These are phyloP conservation scores for Caenorhabditis sinica DNA, from an alignment of 2,888 invertebrate genomes.

Conservation along the genomic window DNA sequence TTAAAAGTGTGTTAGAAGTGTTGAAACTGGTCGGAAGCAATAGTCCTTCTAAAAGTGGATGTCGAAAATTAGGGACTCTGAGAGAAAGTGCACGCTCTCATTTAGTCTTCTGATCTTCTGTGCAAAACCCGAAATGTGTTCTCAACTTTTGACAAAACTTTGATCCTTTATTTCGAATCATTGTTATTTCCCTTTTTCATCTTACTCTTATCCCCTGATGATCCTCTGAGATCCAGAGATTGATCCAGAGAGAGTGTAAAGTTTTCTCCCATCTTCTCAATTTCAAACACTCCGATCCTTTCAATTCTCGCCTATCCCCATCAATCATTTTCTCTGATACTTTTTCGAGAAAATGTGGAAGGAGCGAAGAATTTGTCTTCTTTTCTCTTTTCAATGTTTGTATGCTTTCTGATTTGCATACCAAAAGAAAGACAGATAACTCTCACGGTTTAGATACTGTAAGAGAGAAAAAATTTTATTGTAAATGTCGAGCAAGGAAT, in stretches of 20 bases:
- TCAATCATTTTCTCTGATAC: slow-evolving; percentile 25
- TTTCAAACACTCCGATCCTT: background rate
- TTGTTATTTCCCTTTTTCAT: background rate
- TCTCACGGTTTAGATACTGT: slow-evolving; percentile 19
- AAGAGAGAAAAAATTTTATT: background rate
- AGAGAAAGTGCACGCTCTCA: background rate
- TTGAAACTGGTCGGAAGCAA: too few relatives aligned
- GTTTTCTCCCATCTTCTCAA: background rate
- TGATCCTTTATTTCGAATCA: background rate
- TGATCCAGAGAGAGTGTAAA: slow-evolving; percentile 29
- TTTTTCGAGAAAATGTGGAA: background rate
- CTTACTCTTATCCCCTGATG: slow-evolving; percentile 5
- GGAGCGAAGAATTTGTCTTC: background rate
- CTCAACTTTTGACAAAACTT: background rate
- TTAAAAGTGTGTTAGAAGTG: too few relatives aligned
- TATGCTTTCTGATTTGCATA: slow-evolving; percentile 25
- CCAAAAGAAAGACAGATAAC: background rate
- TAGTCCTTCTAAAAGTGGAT: too few relatives aligned
- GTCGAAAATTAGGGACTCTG: background rate
- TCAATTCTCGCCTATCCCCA: slow-evolving; percentile 1
- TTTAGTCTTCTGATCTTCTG: slow-evolving; percentile 5
- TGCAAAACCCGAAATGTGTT: background rate
- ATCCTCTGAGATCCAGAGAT: slow-evolving; percentile 7
- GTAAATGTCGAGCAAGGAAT: background rate
- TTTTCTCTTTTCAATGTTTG: background rate